phyloP scores from a whole-genome alignment of 1,140 invertebrate species.

The Dinoponera quadriceps region DNA sequence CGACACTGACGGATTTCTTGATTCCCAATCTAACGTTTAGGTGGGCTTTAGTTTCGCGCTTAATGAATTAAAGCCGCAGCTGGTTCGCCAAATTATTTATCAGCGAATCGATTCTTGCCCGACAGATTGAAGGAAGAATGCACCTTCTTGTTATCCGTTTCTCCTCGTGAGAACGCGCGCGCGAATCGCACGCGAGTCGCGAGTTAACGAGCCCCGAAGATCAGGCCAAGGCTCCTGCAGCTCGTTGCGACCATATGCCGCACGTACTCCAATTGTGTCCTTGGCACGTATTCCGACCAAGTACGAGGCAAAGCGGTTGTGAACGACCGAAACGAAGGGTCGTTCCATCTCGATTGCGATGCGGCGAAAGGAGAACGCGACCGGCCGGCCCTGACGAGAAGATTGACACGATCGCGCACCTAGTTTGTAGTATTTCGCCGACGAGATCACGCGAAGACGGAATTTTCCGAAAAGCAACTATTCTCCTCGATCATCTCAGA shows the following conservation, averaged over 20 bases:
- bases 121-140: not conserved
- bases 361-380: not conserved
- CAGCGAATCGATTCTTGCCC: not conserved
- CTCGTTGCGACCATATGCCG: not conserved
- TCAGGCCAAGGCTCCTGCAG: constrained; percentile 50
- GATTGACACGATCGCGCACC: not conserved
- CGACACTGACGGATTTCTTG: no score
- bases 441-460: no score
- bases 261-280: constrained; percentile 39
- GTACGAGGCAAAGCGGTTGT: not conserved
- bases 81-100: not conserved
- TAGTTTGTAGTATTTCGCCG: not conserved
- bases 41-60: not conserved
- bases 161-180: not conserved
- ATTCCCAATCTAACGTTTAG: no score
- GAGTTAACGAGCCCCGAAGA: constrained; percentile 36
- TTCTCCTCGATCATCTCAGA: no score
- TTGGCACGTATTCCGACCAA: constrained; percentile 47
- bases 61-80: not conserved
- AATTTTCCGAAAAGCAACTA: no score
- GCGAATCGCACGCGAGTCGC: not conserved
- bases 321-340: not conserved
- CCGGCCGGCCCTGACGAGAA: not conserved
- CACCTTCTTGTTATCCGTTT: not conserved
- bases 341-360: not conserved